Conservation (phyloP, 2,888 invertebrate species). For the Celastrina argiolus region DNA sequence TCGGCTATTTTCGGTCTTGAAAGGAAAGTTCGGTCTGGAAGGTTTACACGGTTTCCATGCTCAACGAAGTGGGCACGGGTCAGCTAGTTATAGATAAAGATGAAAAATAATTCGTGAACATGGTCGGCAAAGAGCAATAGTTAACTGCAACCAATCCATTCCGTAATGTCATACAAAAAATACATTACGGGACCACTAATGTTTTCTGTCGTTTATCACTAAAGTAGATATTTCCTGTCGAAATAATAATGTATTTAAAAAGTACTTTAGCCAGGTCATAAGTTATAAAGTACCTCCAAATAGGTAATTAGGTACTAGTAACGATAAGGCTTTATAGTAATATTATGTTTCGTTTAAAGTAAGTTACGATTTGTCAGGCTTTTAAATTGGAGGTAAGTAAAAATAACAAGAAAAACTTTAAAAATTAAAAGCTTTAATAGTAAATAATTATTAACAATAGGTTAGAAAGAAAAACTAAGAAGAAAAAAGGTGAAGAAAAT, state of each 20-base stretch:
- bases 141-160: no score
- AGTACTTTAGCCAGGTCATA: not conserved
- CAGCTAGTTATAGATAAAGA: no score
- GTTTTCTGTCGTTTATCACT: not conserved
- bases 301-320: not conserved
- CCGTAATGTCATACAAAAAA: no score
- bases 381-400: not conserved
- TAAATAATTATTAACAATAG: not conserved
- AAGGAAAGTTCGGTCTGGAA: no score
- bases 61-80: no score
- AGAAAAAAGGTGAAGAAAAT: not conserved
- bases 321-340: no score
- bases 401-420: not conserved
- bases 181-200: not conserved
- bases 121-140: no score
- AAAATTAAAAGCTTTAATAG: constrained; percentile 3
- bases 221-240: not conserved
- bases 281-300: not conserved
- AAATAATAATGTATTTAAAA: not conserved
- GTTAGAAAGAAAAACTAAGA: not conserved
- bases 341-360: no score
- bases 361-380: no score
- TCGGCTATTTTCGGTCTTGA: no score
- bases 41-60: no score
- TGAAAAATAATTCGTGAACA: no score